Percentiles rank a stretch among this genome's conserved stretches.
phyloP scores from a whole-genome alignment of 30 jellyfish, hydroid and myxozoan genomes.

The Turritopsis rubra region DNA sequence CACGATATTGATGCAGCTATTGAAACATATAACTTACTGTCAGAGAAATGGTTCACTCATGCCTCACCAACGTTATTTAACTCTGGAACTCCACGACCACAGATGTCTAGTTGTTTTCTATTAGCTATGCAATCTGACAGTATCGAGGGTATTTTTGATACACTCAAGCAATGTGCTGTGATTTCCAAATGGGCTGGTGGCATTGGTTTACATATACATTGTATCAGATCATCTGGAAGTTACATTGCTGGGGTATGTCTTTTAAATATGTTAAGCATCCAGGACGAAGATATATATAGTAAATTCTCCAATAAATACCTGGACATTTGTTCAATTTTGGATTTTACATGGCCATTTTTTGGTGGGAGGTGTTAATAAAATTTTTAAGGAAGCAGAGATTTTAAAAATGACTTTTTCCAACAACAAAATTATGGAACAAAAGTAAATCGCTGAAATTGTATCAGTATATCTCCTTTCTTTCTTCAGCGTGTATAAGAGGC shows the following conservation, averaged over 20 bases:
- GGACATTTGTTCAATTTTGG: too few relatives aligned
- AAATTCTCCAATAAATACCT: too few relatives aligned
- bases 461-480: too few relatives aligned
- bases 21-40: constrained; percentile 91
- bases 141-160: constrained; percentile 97
- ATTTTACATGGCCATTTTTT: too few relatives aligned
- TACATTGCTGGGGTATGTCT: constrained; percentile 94
- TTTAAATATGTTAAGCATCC: too few relatives aligned
- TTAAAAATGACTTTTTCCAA: too few relatives aligned
- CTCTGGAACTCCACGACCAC: constrained; percentile 98
- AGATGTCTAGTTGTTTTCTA: constrained; percentile 95
- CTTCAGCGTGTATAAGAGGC: too few relatives aligned
- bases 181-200: constrained; percentile 99
- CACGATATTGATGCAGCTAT: constrained; percentile 95
- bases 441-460: too few relatives aligned
- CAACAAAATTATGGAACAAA: too few relatives aligned
- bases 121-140: constrained; percentile 96
- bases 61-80: constrained; percentile 99
- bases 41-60: constrained; percentile 96
- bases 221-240: constrained; percentile 94
- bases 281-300: too few relatives aligned
- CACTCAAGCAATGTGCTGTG: constrained; percentile 95
- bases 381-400: too few relatives aligned
- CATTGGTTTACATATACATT: constrained; percentile 93
- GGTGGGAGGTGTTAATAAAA: too few relatives aligned